A percentile compares a stretch with the other conserved stretches of the same genome.
Conservation (phyloP, 1,140 invertebrate genomes). For the Drosophila equinoxialis region DNA sequence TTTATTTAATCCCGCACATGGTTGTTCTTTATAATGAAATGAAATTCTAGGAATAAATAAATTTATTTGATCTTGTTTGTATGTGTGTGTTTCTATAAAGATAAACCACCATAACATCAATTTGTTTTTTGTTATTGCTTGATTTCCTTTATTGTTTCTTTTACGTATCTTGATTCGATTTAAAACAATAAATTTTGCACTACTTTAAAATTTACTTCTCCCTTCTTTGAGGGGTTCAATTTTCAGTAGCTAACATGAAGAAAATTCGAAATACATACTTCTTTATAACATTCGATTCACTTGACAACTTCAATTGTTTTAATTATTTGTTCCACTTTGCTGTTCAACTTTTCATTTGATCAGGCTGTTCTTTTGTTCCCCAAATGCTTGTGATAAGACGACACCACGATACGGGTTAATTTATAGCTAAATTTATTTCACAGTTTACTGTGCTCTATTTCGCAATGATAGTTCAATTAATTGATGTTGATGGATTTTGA, state of each 20-base stretch:
- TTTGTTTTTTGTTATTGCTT: not conserved
- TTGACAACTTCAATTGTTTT: not conserved
- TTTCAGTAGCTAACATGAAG: not conserved
- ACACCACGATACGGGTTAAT: not conserved
- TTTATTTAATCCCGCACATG: no score
- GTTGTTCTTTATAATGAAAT: not conserved
- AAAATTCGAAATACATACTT: not conserved
- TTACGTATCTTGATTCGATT: not conserved
- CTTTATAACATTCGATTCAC: not conserved
- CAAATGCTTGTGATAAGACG: not conserved
- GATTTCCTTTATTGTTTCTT: not conserved
- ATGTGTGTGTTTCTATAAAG: not conserved
- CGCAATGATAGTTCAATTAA: not conserved
- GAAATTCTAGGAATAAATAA: not conserved
- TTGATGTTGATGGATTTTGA: not conserved
- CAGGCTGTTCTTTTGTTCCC: not conserved
- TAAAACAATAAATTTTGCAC: no score
- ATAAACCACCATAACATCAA: not conserved
- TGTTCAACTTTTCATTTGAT: not conserved
- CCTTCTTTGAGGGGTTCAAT: not conserved
- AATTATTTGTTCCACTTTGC: conserved; percentile 2
- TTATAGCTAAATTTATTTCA: not conserved
- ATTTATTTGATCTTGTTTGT: not conserved
- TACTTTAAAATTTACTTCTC: not conserved
- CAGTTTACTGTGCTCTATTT: no score